Evolutionary conservation across 2,113 vertebrate genomes (phyloP).

Genomic region (Lasiurus borealis): DNA sequence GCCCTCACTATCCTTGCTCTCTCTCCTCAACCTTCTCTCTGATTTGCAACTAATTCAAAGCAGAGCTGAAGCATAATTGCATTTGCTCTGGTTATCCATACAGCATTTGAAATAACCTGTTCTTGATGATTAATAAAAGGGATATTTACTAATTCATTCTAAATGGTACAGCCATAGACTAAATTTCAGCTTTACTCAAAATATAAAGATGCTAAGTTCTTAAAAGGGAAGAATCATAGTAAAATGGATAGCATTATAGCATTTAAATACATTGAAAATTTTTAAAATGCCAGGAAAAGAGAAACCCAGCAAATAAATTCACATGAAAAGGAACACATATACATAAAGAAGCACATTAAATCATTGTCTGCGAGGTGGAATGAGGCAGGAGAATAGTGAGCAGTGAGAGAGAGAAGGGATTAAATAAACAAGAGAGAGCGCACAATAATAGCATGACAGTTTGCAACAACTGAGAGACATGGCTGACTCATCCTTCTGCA

Average conservation of each 20-base stretch:
- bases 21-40: background rate
- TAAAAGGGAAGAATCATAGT: background rate
- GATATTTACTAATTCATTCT: background rate
- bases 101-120: background rate
- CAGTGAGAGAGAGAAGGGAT: background rate
- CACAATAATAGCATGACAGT: accelerated
- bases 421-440: background rate
- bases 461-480: background rate
- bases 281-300: background rate
- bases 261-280: background rate
- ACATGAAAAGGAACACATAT: background rate
- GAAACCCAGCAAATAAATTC: background rate
- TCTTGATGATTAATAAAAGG: background rate
- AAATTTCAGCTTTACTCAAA: background rate
- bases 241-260: background rate
- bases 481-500: background rate
- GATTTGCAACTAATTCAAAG: background rate
- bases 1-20: background rate
- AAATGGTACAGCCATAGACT: background rate
- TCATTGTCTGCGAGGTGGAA: background rate
- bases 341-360: background rate
- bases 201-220: background rate
- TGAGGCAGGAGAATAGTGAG: background rate
- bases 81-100: background rate
- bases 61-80: background rate